phyloP scores from a whole-genome alignment of 2,888 invertebrate genomes.

The Phytoseiulus persimilis region DNA sequence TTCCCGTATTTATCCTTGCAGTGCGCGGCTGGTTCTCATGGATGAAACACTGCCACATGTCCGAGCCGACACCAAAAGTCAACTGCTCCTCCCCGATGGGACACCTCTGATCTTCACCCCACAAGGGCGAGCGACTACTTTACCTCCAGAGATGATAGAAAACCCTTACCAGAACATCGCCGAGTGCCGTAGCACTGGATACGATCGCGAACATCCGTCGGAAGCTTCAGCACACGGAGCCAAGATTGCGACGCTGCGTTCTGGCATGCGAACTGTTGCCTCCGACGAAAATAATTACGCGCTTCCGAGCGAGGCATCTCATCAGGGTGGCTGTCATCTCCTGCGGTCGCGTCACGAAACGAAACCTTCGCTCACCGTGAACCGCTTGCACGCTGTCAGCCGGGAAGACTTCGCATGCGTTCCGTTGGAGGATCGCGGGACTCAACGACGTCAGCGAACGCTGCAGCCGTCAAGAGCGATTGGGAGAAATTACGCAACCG shows the following conservation, averaged over 20 bases:
- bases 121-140: conserved; percentile 6
- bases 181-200: conserved; percentile 16
- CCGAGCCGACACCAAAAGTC: conserved; percentile 27
- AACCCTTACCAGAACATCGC: conserved; percentile 31
- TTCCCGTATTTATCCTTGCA: not conserved
- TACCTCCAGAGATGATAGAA: conserved; percentile 17
- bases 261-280: conserved; percentile 54
- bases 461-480: conserved; percentile 10
- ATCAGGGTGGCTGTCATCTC: conserved; percentile 6
- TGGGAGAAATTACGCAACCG: not conserved
- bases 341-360: conserved; percentile 7
- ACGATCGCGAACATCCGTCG: conserved; percentile 10
- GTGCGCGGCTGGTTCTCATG: conserved; percentile 34
- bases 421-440: conserved; percentile 9
- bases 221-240: conserved; percentile 5
- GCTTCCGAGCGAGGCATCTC: conserved; percentile 50
- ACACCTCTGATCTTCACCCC: conserved; percentile 34
- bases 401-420: conserved; percentile 15
- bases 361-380: conserved; percentile 24
- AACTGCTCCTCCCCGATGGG: conserved; percentile 14
- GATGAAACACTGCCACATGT: conserved; percentile 31
- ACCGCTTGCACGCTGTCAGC: conserved; percentile 30
- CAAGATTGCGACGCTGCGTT: conserved; percentile 17
- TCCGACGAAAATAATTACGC: conserved; percentile 70
- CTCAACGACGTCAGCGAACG: conserved; percentile 34